These are phyloP conservation scores for Agrilus biguttatus DNA, from an alignment of 2,888 invertebrate genomes.

Conservation along the genomic window DNA sequence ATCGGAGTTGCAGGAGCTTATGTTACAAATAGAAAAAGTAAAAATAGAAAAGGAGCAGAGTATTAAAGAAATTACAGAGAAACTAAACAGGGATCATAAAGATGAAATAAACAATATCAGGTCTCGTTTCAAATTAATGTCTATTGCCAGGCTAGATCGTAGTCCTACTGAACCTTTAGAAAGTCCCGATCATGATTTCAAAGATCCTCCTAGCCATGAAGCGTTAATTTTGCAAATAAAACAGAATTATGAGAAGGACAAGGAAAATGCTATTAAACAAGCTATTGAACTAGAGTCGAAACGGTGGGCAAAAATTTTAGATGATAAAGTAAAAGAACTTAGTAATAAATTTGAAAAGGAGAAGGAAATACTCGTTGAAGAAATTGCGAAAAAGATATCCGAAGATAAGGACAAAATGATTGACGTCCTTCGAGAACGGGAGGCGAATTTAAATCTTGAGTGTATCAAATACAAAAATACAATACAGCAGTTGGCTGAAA, in stretches of 20 bases:
- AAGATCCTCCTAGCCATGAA: slow-evolving; percentile 44
- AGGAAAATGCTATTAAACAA: slow-evolving; percentile 34
- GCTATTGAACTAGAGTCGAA: slow-evolving; percentile 42
- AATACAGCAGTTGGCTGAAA: slow-evolving; percentile 52
- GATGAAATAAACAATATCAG: slow-evolving; percentile 64
- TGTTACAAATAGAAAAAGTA: slow-evolving; percentile 32
- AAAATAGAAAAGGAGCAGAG: slow-evolving; percentile 30
- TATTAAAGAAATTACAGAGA: slow-evolving; percentile 53
- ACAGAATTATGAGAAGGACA: slow-evolving; percentile 48
- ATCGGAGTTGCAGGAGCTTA: slow-evolving; percentile 23
- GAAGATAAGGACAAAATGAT: slow-evolving; percentile 60
- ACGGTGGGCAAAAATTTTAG: slow-evolving; percentile 32
- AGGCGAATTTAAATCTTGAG: slow-evolving; percentile 44
- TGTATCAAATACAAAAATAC: slow-evolving; percentile 51
- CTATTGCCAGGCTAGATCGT: slow-evolving; percentile 39
- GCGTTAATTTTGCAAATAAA: slow-evolving; percentile 52
- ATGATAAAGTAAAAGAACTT: slow-evolving; percentile 32
- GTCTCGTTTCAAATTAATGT: slow-evolving; percentile 60
- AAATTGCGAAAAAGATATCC: slow-evolving; percentile 47
- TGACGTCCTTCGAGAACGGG: slow-evolving; percentile 47
- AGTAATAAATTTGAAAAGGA: slow-evolving; percentile 38
- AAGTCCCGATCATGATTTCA: slow-evolving; percentile 51
- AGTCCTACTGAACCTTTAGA: slow-evolving; percentile 53
- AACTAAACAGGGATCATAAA: slow-evolving; percentile 56
- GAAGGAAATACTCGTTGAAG: slow-evolving; percentile 39